Conservation (phyloP, 1,140 invertebrate species). For the Goniozus legneri region DNA sequence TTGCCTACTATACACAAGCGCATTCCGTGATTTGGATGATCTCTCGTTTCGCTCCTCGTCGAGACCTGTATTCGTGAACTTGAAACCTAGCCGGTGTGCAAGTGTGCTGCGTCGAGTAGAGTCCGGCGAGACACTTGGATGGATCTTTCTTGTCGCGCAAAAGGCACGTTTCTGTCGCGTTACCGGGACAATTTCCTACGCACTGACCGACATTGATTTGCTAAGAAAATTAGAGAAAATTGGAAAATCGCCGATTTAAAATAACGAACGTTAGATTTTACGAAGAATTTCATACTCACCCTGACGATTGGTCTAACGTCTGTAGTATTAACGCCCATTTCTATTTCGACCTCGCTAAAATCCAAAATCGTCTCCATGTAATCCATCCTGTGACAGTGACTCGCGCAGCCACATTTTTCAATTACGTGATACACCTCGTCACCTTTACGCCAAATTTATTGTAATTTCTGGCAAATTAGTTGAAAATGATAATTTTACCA, state of each 20-base stretch:
- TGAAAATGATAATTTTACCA: too few relatives aligned
- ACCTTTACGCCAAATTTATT: constrained; percentile 31
- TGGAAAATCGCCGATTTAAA: not conserved
- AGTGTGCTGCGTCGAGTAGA: constrained; percentile 43
- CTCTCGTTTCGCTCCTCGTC: constrained; percentile 44
- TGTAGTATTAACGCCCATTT: constrained; percentile 37
- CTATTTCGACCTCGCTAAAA: constrained; percentile 43
- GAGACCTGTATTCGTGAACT: constrained; percentile 51
- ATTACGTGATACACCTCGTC: constrained; percentile 48
- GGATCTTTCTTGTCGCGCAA: constrained; percentile 46
- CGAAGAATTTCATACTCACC: constrained; percentile 24
- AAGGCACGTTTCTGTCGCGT: constrained; percentile 47
- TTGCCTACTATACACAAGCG: constrained; percentile 43
- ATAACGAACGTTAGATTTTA: constrained; percentile 1
- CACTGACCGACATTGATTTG: constrained; percentile 56
- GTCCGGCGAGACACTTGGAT: constrained; percentile 43
- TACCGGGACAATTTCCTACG: constrained; percentile 47
- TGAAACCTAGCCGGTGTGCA: constrained; percentile 50
- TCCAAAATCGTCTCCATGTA: constrained; percentile 48
- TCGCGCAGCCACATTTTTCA: constrained; percentile 45
- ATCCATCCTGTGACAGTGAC: constrained; percentile 46
- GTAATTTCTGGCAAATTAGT: not conserved
- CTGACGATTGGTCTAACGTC: constrained; percentile 38
- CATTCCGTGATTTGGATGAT: constrained; percentile 52
- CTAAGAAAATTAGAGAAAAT: constrained; percentile 25